phyloP scores from a whole-genome alignment of 2,113 vertebrate genomes.

The Holacanthus passer region DNA sequence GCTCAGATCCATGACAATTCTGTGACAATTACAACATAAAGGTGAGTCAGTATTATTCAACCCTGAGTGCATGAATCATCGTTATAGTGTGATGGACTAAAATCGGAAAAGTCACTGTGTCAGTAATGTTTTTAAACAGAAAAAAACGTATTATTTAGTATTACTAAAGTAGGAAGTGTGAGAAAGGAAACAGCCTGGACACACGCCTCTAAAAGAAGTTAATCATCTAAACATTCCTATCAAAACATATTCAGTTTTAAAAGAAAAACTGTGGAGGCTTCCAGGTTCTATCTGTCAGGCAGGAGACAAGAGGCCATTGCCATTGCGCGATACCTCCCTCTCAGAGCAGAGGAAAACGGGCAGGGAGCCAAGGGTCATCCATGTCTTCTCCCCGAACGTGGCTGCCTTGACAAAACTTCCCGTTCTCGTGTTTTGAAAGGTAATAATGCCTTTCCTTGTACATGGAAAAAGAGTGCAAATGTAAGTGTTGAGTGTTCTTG shows the following conservation, averaged over 20 bases:
- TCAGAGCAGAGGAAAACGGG: slow-evolving; percentile 67
- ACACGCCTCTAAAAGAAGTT: neutral
- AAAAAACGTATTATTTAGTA: no score
- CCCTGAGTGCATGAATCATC: neutral
- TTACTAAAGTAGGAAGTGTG: neutral
- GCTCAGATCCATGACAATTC: no score
- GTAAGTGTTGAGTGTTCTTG: neutral
- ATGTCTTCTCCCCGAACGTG: slow-evolving; percentile 36
- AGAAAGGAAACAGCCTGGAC: neutral
- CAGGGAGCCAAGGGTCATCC: slow-evolving; percentile 67
- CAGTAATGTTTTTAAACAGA: neutral
- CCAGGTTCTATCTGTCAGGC: slow-evolving; percentile 49
- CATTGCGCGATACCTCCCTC: slow-evolving; percentile 38
- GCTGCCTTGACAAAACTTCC: slow-evolving; percentile 65
- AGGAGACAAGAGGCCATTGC: slow-evolving; percentile 46
- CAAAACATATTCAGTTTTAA: slow-evolving; percentile 10
- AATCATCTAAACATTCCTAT: slow-evolving; percentile 11
- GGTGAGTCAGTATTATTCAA: slow-evolving; percentile 8
- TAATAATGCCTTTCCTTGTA: slow-evolving; percentile 36
- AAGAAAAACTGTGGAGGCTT: slow-evolving; percentile 30
- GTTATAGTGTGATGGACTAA: neutral
- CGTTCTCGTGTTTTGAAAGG: slow-evolving; percentile 62
- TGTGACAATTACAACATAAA: no score
- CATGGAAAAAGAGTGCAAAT: slow-evolving; percentile 29
- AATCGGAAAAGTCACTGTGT: neutral